phyloP scores from a whole-genome alignment of 2,888 invertebrate species.

The Drosophila basisetae region DNA sequence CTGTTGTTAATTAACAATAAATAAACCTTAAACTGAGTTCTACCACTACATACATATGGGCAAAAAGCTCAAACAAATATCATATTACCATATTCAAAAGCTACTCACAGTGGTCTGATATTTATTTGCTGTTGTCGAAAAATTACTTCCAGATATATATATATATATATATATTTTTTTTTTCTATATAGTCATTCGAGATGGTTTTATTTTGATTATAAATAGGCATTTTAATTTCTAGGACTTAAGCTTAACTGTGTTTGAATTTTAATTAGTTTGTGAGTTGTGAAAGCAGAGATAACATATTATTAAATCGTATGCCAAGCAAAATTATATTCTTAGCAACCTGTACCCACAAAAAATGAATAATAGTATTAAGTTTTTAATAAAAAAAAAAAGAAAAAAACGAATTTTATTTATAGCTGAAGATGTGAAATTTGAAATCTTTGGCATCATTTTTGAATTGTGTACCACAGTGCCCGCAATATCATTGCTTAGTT shows the following conservation, averaged over 20 bases:
- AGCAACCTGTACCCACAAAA: background rate
- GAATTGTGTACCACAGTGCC: slow-evolving; percentile 10
- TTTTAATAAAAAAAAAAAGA: background rate
- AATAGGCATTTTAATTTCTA: background rate
- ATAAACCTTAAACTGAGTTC: slow-evolving; percentile 6
- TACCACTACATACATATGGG: background rate
- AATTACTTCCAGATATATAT: background rate
- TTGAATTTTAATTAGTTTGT: background rate
- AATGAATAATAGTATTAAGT: background rate
- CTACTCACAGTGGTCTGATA: slow-evolving; percentile 5
- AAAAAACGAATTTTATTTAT: fast-evolving
- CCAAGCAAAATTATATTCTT: background rate
- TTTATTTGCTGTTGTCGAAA: background rate
- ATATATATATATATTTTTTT: background rate
- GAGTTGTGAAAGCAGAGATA: background rate
- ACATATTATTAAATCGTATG: background rate
- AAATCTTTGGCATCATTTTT: background rate
- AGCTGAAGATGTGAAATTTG: background rate
- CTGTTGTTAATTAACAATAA: slow-evolving; percentile 18
- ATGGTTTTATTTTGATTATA: background rate
- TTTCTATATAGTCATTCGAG: too few relatives aligned
- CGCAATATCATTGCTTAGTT: background rate
- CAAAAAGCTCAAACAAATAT: slow-evolving; percentile 16
- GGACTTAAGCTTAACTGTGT: background rate
- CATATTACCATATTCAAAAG: slow-evolving; percentile 7